phyloP scores from a whole-genome alignment of 2,888 invertebrate genomes.

The Drosophila macrothrix region DNA sequence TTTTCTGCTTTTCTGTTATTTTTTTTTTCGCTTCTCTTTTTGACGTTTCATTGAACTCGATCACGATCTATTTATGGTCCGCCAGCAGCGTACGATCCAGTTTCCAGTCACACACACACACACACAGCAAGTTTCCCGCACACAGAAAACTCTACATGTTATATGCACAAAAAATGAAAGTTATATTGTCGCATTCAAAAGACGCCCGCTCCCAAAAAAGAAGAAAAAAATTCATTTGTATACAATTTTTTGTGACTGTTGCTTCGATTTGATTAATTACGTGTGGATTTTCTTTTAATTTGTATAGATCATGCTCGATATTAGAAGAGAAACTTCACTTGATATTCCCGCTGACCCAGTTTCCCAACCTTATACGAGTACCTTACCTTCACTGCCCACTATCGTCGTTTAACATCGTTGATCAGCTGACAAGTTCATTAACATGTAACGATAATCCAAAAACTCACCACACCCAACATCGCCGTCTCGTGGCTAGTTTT shows the following conservation, averaged over 20 bases:
- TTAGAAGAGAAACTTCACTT: constrained; percentile 10
- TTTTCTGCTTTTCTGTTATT: not conserved
- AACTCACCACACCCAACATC: constrained; percentile 32
- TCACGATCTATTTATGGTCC: constrained; percentile 51
- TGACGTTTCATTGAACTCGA: constrained; percentile 65
- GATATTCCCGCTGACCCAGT: constrained; percentile 35
- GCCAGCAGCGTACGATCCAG: constrained; percentile 66
- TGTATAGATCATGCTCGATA: constrained; percentile 1
- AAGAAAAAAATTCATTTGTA: constrained; percentile 23
- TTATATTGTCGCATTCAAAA: constrained; percentile 43
- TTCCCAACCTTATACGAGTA: constrained; percentile 27
- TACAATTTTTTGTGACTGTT: constrained; percentile 14
- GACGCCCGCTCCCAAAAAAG: constrained; percentile 17
- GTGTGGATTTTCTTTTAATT: not conserved
- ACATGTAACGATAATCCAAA: constrained; percentile 45
- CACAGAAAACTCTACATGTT: constrained; percentile 16
- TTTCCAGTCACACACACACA: constrained; percentile 48
- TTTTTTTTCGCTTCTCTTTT: constrained; percentile 5
- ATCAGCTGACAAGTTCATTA: constrained; percentile 48
- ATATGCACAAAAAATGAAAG: constrained; percentile 67
- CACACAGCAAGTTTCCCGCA: constrained; percentile 21
- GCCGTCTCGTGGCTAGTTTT: constrained; percentile 6
- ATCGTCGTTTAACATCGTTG: constrained; percentile 4
- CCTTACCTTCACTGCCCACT: not conserved
- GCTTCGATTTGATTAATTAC: constrained; percentile 33